These are phyloP conservation scores for Porites rus DNA, from an alignment of 92 coral and sea anemone species.

Conservation along the genomic window DNA sequence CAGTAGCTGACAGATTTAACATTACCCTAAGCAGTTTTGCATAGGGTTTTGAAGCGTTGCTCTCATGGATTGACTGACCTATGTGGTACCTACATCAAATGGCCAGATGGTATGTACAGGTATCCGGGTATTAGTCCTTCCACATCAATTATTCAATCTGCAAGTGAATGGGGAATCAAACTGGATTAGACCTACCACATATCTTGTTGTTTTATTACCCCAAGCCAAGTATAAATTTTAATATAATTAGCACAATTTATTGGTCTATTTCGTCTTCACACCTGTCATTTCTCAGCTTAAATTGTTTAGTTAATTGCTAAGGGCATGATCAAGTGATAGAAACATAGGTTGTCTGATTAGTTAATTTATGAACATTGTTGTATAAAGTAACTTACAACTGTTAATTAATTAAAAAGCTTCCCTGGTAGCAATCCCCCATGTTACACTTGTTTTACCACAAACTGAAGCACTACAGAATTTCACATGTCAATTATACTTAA, in stretches of 20 bases:
- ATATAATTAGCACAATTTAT: no score
- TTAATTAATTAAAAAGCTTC: no score
- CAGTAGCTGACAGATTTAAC: constrained; percentile 13
- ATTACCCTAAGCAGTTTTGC: constrained; percentile 29
- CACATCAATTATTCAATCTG: not conserved
- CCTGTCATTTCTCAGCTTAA: no score
- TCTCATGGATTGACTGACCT: constrained; percentile 16
- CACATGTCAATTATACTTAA: not conserved
- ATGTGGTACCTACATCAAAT: constrained; percentile 39
- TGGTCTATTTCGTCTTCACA: no score
- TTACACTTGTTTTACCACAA: not conserved
- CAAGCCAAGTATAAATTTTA: no score
- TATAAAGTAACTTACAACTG: no score
- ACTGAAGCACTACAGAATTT: not conserved
- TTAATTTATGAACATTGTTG: no score
- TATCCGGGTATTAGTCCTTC: no score
- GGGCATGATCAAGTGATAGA: no score
- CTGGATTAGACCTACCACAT: not conserved
- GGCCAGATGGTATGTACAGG: constrained; percentile 12
- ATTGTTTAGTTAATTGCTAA: no score
- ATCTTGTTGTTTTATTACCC: no score
- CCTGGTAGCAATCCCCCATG: not conserved
- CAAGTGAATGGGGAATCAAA: not conserved
- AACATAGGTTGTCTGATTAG: no score
- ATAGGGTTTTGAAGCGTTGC: constrained; percentile 23